Percentiles rank a stretch among this genome's conserved stretches.
phyloP scores from a whole-genome alignment of 2,888 invertebrate species.

The Eilema depressum region DNA sequence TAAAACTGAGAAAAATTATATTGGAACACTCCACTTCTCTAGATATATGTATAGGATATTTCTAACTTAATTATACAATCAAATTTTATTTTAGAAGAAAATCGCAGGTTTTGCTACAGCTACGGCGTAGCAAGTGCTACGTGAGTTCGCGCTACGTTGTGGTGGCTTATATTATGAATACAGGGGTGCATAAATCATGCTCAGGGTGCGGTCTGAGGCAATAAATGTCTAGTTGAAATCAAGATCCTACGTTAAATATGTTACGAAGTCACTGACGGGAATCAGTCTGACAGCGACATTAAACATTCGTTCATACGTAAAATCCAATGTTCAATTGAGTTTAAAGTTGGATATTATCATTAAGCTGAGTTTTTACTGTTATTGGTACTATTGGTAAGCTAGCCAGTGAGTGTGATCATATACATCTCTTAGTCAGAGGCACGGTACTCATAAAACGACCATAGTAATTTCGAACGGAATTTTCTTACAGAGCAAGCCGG shows the following conservation, averaged over 20 bases:
- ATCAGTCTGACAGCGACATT: neutral
- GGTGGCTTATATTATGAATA: neutral
- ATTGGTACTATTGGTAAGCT: too few species aligned
- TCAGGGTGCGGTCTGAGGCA: neutral
- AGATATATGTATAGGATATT: neutral
- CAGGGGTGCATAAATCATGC: constrained; percentile 22
- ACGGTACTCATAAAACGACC: too few species aligned
- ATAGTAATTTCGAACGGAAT: too few species aligned
- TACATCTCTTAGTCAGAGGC: too few species aligned
- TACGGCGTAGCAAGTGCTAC: constrained; percentile 29
- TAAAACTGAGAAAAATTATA: neutral
- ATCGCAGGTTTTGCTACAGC: constrained; percentile 1
- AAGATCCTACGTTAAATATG: neutral
- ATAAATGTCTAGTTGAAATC: constrained; percentile 4
- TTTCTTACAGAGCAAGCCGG: too few species aligned
- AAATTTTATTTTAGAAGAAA: neutral
- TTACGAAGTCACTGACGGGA: neutral
- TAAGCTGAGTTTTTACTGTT: neutral
- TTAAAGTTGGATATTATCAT: neutral
- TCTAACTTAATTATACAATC: neutral
- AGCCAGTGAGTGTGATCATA: too few species aligned
- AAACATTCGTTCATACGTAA: neutral
- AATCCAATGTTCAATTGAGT: neutral
- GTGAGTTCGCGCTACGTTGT: constrained; percentile 9
- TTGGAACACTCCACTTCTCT: too few species aligned